Evolutionary conservation across 2,888 invertebrate species (phyloP), one percentile per base, ranked within the genome.

Genomic region (Drosophila sordidula): DNA sequence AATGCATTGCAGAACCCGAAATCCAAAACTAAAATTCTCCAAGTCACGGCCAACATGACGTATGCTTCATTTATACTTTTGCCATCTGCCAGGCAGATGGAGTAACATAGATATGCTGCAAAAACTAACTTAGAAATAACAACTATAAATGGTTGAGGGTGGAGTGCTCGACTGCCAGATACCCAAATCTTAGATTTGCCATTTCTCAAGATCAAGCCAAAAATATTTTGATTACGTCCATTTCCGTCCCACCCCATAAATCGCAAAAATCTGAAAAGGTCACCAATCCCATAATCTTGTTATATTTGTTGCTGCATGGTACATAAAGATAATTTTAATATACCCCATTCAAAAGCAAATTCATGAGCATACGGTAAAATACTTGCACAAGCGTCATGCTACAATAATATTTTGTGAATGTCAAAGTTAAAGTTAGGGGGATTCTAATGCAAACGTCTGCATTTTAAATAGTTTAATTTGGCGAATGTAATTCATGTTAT

Each of bases 11-110:
- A 54, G 14, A 3, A 22, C 11, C 26, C 26, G 16, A 56, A 38
- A n/a, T 29, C 36, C 26, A 51, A 22, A 51, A 45, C 22, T 16
- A 29, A 56, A 59, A 18, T 56, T 6, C 5, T 50, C 22, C 41
- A 62, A 56, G 56, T 62, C 47, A 52, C 26, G 16, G 58, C n/a
- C 41, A 49, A 59, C 63, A 56, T 52, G 55, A n/a, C 64, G 44
- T 56, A 69, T 62, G 70, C 70, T 57, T 55, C 25, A 63, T 47
- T 46, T 72, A 22, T 41, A 41, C 22, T 34, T 47, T 32, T 47
- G 34, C 18, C 16, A 38, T 18, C n/a, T 38, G 9, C 9, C 11
- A 34, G 22, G 39, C 41, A 50, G 11, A 32, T 51, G 32, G 12
- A 25, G 41, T 29, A 32, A 45, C n/a, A 25, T 25, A 39, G 38